Percentiles rank a stretch among this genome's conserved stretches.
Evolutionary conservation across 64 coral and sea anemone species (phyloP).

Genomic region (Pocillopora verrucosa): DNA sequence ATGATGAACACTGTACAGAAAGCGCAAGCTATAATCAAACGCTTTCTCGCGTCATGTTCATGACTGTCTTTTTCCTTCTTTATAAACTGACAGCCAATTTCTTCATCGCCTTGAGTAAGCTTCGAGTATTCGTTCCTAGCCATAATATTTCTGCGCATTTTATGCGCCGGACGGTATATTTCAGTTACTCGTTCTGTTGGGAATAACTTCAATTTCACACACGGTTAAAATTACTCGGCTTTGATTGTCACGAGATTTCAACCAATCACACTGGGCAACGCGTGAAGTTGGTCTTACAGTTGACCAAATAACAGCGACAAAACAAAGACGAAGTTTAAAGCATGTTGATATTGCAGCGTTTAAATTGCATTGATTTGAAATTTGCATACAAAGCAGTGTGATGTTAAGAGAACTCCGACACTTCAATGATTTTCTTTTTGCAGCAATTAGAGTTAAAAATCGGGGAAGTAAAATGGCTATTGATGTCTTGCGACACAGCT

Average conservation of each 20-base stretch:
- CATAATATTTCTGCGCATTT: slow-evolving; percentile 8
- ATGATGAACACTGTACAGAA: slow-evolving; percentile 59
- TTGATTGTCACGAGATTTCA: neutral
- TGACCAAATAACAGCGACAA: slow-evolving; percentile 10
- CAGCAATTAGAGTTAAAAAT: neutral
- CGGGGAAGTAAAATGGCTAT: neutral
- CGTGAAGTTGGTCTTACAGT: neutral
- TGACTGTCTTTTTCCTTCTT: neutral
- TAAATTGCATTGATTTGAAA: neutral
- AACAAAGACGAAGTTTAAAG: neutral
- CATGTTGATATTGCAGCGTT: neutral
- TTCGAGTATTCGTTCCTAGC: slow-evolving; percentile 3
- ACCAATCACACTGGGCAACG: neutral
- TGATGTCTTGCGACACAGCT: too few species aligned
- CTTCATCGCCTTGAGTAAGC: slow-evolving; percentile 26
- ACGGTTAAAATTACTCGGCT: neutral
- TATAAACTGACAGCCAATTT: slow-evolving; percentile 21
- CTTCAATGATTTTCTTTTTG: neutral
- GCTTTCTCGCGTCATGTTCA: slow-evolving; percentile 36
- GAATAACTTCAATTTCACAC: neutral
- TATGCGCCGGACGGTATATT: neutral
- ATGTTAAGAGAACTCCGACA: neutral
- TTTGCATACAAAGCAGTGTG: slow-evolving; percentile 4
- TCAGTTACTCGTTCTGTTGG: neutral
- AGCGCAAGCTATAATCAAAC: slow-evolving; percentile 27